These are phyloP conservation scores for Cosmopolites sordidus DNA, from an alignment of 2,888 invertebrate genomes.

Conservation along the genomic window DNA sequence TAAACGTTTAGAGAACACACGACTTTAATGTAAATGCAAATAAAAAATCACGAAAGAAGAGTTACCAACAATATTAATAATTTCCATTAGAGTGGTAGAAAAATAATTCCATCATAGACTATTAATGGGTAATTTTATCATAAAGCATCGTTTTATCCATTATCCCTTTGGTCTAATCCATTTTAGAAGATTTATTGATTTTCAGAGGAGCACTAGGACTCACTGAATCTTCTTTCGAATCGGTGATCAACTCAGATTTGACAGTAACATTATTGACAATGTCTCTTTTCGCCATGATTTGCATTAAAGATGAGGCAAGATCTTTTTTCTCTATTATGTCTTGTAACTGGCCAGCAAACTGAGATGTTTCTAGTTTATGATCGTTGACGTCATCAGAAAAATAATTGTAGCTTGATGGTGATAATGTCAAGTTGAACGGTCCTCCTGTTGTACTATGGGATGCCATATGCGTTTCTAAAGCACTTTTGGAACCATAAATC, in stretches of 20 bases:
- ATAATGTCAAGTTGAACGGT: conserved; percentile 6
- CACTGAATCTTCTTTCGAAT: too few species aligned
- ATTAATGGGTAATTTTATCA: not conserved
- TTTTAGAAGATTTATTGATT: not conserved
- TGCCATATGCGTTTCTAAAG: conserved; percentile 33
- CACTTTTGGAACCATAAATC: conserved; percentile 25
- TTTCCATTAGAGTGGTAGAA: too few species aligned
- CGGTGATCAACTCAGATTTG: conserved; percentile 6
- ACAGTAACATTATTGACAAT: conserved; percentile 37
- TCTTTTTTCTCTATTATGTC: conserved; percentile 21
- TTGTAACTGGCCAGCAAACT: conserved; percentile 8
- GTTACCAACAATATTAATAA: too few species aligned
- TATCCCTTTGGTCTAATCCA: conserved; percentile 25
- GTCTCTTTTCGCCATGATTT: conserved; percentile 21
- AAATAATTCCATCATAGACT: too few species aligned
- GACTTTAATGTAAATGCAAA: too few species aligned
- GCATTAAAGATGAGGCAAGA: conserved; percentile 18
- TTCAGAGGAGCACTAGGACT: too few species aligned
- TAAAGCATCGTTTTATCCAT: not conserved
- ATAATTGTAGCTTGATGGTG: conserved; percentile 10
- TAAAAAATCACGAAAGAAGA: too few species aligned
- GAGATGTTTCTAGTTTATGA: conserved; percentile 1
- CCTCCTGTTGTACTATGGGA: conserved; percentile 8
- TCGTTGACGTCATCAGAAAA: conserved; percentile 7
- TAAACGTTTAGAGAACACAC: too few species aligned